These are phyloP conservation scores for Triops cancriformis DNA, from an alignment of 1,140 invertebrate species.

Conservation along the genomic window DNA sequence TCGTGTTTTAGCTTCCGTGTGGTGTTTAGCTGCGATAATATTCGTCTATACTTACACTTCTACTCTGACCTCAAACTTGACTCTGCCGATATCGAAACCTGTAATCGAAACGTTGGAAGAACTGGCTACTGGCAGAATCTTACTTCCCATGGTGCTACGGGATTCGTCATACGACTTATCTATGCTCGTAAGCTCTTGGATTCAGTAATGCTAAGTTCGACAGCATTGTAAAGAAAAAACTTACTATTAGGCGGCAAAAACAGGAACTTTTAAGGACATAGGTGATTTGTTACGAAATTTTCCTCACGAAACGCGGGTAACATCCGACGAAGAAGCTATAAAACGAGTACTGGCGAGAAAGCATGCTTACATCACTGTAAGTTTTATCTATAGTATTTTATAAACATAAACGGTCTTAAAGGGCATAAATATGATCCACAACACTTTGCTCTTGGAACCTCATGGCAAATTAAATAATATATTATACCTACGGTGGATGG, in stretches of 20 bases:
- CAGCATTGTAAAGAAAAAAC: no score
- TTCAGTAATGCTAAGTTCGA: no score
- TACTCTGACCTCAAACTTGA: constrained; percentile 1
- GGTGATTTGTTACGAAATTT: background rate
- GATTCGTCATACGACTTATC: background rate
- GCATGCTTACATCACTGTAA: constrained; percentile 15
- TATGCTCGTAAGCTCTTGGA: background rate
- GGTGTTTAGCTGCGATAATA: background rate
- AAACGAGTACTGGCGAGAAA: background rate
- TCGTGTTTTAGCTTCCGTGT: background rate
- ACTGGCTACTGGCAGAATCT: constrained; percentile 2
- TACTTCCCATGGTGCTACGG: background rate
- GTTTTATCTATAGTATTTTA: background rate
- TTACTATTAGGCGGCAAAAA: background rate
- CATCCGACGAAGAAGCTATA: background rate
- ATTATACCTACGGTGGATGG: no score
- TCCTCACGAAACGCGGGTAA: background rate
- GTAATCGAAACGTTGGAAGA: constrained; percentile 11
- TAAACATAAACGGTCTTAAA: background rate
- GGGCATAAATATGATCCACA: no score
- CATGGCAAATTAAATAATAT: no score
- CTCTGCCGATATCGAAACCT: background rate
- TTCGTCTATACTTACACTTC: constrained; percentile 17
- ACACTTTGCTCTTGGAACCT: no score
- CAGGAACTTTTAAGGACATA: background rate